A percentile compares a stretch with the other conserved stretches of the same genome.
phyloP scores from a whole-genome alignment of 2,113 vertebrate species.

The Rhombomys opimus region DNA sequence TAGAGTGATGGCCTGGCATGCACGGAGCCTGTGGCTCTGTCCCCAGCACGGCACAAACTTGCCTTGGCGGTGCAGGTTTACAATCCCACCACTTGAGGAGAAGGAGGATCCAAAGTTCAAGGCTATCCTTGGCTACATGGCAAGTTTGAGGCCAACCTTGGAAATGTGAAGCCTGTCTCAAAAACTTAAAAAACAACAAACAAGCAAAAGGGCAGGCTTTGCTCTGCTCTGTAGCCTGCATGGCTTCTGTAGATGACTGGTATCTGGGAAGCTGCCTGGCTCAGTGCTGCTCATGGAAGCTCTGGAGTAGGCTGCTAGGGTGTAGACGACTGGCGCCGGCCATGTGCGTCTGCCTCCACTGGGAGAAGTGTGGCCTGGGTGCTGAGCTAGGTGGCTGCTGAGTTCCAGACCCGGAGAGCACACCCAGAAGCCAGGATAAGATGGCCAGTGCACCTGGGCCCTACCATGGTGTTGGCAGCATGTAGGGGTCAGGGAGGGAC shows the following conservation, averaged over 20 bases:
- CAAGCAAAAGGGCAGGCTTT: neutral
- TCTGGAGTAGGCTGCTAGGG: neutral
- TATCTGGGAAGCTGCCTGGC: too few species aligned
- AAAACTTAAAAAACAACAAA: neutral
- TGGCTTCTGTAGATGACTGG: too few species aligned
- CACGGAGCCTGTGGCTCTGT: too few species aligned
- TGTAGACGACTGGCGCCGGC: neutral
- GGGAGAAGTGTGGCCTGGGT: neutral
- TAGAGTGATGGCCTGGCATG: neutral
- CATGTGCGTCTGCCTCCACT: rapidly evolving
- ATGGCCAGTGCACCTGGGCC: neutral
- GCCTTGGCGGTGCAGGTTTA: neutral
- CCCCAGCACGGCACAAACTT: too few species aligned
- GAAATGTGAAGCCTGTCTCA: neutral
- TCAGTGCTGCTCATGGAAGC: rapidly evolving
- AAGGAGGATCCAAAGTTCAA: neutral
- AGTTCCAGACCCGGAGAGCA: neutral
- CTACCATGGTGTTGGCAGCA: rapidly evolving
- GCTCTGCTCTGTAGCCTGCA: neutral
- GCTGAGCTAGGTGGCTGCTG: neutral
- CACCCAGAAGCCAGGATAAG: neutral
- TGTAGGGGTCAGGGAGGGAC: too few species aligned
- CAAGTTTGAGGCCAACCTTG: neutral
- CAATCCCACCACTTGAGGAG: neutral
- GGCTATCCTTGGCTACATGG: neutral